Base-by-base conservation (phyloP, 2,113 vertebrate genomes). In the Triplophysa siluroides region DNA sequence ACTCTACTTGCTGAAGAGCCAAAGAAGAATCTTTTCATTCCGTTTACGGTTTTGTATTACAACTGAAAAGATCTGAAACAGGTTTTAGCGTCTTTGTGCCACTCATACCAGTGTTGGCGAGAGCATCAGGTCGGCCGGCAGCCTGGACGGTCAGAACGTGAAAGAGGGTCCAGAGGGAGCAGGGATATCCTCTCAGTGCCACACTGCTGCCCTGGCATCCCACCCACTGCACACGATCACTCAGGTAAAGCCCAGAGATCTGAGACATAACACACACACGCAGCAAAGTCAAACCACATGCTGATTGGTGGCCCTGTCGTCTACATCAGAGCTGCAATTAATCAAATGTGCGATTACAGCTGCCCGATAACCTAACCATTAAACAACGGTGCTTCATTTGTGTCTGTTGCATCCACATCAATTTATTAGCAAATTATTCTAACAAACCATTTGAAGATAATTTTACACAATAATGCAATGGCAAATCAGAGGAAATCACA, bases 111-210 rank as follows among this genome's bases (percentile, higher is more conserved):
- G 96, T 95, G 85, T 93, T 92, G 0, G 89, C 78, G 81, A 98
- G 86, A 0, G 93, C 94, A 0, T 91, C 85, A 0, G 95, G 96
- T 1, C 2, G 91, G 63, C 87, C 78, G 0, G 92, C 92, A 1
- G 95, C 94, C 38, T 94, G 93, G 0, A 98, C 94, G 0, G 95
- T 96, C 23, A 99, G 84, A 1, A 91, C 91, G 1, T 99, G 98
- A 85, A 99, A 98, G 8, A 99, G 85, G 16, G 94, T 95, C 98
- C 98, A 99, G 21, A 99, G 93, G 7, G 96, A 93, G 24, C 98
- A 99, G 0, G 95, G 91, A 87, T 99, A 99, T 23, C 97, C 97
- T 79, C 98, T 88, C 19, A 97, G 86, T 79, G 94, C 93, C 0
- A 92, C 84, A 43, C 90, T 92, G 91, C 96, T 98, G 85, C 96